Percentiles rank a stretch among this genome's conserved stretches.
phyloP scores from a whole-genome alignment of 2,888 invertebrate genomes.

The Drosophila meridionalis region DNA sequence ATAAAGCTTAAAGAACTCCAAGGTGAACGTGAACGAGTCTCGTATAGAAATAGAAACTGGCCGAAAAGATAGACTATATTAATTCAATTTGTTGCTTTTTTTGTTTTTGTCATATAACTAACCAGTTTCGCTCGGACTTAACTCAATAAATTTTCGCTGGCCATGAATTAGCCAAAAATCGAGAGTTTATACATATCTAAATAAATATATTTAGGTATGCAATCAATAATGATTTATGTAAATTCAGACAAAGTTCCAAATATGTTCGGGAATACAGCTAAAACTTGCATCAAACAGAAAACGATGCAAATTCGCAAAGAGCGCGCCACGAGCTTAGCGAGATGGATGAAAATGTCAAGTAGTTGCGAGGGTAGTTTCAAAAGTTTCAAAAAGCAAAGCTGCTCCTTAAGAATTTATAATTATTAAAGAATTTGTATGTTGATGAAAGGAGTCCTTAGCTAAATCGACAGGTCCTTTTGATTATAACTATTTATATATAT shows the following conservation, averaged over 20 bases:
- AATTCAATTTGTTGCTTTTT: neutral
- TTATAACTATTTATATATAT: no score
- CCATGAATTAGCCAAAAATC: constrained; percentile 22
- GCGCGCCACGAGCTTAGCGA: neutral
- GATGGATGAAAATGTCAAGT: neutral
- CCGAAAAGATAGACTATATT: constrained; percentile 8
- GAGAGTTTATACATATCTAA: neutral
- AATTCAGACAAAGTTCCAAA: constrained; percentile 4
- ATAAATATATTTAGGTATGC: neutral
- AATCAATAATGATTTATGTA: constrained; percentile 7
- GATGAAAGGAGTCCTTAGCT: no score
- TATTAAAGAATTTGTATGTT: no score
- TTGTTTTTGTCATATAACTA: constrained; percentile 11
- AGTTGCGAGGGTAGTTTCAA: constrained; percentile 1
- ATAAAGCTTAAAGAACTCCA: neutral
- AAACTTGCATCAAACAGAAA: neutral
- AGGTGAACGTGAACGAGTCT: constrained; percentile 22
- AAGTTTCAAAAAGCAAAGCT: neutral
- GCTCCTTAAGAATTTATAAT: no score
- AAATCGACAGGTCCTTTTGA: no score
- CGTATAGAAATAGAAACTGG: constrained; percentile 6
- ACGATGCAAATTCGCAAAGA: constrained; percentile 12
- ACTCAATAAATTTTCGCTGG: constrained; percentile 23
- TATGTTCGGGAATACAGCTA: constrained; percentile 9
- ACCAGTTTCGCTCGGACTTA: constrained; percentile 11